phyloP scores from a whole-genome alignment of 2,113 vertebrate genomes.

The Alaudala cheleensis region DNA sequence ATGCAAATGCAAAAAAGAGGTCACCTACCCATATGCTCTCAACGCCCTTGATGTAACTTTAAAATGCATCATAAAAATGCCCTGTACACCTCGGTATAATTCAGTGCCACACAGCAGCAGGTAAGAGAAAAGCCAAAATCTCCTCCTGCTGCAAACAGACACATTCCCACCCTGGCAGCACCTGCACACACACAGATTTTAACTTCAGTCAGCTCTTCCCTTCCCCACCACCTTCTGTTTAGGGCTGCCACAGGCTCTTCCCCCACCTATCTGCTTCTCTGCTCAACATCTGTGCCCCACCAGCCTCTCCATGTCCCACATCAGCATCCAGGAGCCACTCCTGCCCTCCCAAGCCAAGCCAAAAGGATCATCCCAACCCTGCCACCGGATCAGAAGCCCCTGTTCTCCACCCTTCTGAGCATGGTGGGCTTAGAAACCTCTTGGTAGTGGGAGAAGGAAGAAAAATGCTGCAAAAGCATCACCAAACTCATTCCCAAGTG shows the following conservation, averaged over 20 bases:
- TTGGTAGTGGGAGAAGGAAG: not conserved
- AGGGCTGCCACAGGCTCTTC: not conserved
- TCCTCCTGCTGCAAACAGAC: not conserved
- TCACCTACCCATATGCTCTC: slow-evolving; percentile 9
- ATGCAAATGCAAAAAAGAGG: slow-evolving; percentile 40
- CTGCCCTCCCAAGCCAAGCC: not conserved
- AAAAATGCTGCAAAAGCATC: not conserved
- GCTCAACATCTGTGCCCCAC: not conserved
- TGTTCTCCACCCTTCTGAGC: not conserved
- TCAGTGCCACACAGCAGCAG: not conserved
- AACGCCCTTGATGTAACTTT: slow-evolving; percentile 20
- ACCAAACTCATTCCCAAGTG: not conserved
- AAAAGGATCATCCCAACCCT: not conserved
- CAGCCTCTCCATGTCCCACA: rapidly evolving
- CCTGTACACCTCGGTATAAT: not conserved
- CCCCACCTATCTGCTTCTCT: not conserved
- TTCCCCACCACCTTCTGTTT: not conserved
- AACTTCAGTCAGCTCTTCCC: not conserved
- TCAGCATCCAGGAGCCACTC: not conserved
- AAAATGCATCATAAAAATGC: not conserved
- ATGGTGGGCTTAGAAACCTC: not conserved
- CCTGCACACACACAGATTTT: not conserved
- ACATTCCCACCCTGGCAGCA: not conserved
- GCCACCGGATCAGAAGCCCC: not conserved
- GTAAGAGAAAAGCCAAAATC: not conserved